Conservation (phyloP, 2,888 invertebrate genomes). For the Trissoscelio sp. region DNA sequence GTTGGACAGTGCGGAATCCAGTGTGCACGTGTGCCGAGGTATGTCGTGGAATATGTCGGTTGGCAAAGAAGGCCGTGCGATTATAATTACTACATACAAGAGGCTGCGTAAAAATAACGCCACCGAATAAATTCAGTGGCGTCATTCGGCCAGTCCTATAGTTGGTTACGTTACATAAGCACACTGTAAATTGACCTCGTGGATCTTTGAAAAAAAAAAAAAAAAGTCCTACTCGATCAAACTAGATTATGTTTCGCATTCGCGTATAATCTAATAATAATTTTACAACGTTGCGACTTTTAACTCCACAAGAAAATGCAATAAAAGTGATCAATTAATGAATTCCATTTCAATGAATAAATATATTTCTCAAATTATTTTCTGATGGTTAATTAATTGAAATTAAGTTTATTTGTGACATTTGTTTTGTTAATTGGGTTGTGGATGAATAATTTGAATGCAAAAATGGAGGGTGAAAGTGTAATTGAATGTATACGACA, state of each 20-base stretch:
- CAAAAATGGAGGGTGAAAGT: slow-evolving; percentile 11
- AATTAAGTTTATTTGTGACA: too few relatives aligned
- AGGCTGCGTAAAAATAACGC: slow-evolving; percentile 72
- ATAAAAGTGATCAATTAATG: too few relatives aligned
- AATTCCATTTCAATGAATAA: too few relatives aligned
- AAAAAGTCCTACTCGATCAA: slow-evolving; percentile 32
- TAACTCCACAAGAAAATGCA: too few relatives aligned
- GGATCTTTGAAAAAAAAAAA: slow-evolving; percentile 49
- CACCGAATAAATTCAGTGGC: slow-evolving; percentile 68
- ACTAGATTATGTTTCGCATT: slow-evolving; percentile 18
- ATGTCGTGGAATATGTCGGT: slow-evolving; percentile 54
- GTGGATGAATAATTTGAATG: neutral
- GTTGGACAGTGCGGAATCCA: slow-evolving; percentile 5
- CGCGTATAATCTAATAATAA: slow-evolving; percentile 13
- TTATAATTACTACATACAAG: slow-evolving; percentile 65
- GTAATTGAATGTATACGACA: slow-evolving; percentile 13
- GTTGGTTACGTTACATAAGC: slow-evolving; percentile 68
- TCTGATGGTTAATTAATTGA: too few relatives aligned
- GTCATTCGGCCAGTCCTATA: slow-evolving; percentile 65
- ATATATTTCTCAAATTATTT: too few relatives aligned
- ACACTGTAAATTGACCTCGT: slow-evolving; percentile 65
- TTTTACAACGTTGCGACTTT: slow-evolving; percentile 11
- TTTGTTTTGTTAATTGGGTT: neutral
- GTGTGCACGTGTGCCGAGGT: slow-evolving; percentile 39
- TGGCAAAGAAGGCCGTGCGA: slow-evolving; percentile 63